Evolutionary conservation across 1,140 invertebrate genomes (phyloP).

Genomic region (Lasaia peninsularis): DNA sequence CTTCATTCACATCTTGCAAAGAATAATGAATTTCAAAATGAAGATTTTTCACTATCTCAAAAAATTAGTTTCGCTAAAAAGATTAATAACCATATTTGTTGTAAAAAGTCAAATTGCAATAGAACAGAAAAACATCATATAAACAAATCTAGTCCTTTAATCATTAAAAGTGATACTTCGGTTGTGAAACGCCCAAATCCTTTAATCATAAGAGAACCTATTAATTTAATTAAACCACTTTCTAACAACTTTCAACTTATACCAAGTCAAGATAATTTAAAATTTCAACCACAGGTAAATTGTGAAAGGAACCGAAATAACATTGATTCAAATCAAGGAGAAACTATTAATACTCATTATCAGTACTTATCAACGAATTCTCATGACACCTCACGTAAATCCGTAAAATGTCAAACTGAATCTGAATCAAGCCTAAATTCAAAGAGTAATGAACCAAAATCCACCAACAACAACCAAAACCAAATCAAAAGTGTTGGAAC

Average conservation of each 20-base stretch:
- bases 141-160: neutral
- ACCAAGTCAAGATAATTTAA: neutral
- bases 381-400: neutral
- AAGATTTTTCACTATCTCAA: neutral
- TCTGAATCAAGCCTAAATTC: neutral
- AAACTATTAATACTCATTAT: neutral
- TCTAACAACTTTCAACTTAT: neutral
- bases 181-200: neutral
- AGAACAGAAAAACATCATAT: neutral
- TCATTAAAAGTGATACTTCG: neutral
- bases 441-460: no score
- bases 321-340: neutral
- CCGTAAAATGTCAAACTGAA: conserved; percentile 17
- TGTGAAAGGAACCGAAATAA: neutral
- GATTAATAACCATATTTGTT: neutral
- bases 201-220: neutral
- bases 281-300: neutral
- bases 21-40: neutral
- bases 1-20: neutral
- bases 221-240: neutral
- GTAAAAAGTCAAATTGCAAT: neutral
- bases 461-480: neutral
- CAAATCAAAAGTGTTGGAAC: neutral
- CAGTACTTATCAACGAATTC: neutral
- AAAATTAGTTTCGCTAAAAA: neutral